Base-by-base conservation (phyloP, 2,797 vertebrate genomes). In the Microchirus variegatus region DNA sequence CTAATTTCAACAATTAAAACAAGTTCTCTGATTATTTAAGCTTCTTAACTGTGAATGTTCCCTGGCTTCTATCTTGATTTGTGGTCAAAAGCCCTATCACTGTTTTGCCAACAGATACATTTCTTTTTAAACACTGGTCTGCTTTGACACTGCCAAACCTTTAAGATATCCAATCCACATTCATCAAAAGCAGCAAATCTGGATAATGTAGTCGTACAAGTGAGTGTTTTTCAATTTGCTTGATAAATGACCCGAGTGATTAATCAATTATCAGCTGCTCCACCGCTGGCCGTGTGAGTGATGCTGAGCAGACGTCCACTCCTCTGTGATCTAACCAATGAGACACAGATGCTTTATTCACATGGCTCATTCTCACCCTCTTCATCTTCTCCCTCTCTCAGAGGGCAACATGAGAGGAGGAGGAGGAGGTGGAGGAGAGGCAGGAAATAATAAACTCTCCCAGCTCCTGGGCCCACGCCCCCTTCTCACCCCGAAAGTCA, bases 361-460 rank as follows among this genome's bases (percentile, higher is more conserved):
- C 35, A 7, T 1, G 4, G 35, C 68, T 78, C 67, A 59, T 52
- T 63, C 48, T 59, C 52, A 0, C 52, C 52, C 49, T 38, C 70
- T 76, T 66, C 52, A 58, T 70, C 55, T 42, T 38, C 66, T 31
- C 31, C 7, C 63, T 78, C 57, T 57, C 61, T 49, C 46, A 41
- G 43, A 51, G 16, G 43, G 60, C 63, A 73, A 78, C 78, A 55
- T 59, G 45, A 77, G 80, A 73, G 56, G 62, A 82, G 56, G 62
- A 82, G 55, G 71, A 64, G 53, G 53, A 72, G n/a, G n/a, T n/a
- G n/a, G 73, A 79, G 75, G 74, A 73, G 82, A 85, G 68, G 70
- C 88, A 91, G 92, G 90, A 93, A 93, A 92, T 91, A 90, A 92
- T 91, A 91, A 91, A 93, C 90, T 91, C 86, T 81, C 77, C 72